These are phyloP conservation scores for Sylvia atricapilla DNA, from an alignment of 2,113 vertebrate genomes.

Conservation along the genomic window DNA sequence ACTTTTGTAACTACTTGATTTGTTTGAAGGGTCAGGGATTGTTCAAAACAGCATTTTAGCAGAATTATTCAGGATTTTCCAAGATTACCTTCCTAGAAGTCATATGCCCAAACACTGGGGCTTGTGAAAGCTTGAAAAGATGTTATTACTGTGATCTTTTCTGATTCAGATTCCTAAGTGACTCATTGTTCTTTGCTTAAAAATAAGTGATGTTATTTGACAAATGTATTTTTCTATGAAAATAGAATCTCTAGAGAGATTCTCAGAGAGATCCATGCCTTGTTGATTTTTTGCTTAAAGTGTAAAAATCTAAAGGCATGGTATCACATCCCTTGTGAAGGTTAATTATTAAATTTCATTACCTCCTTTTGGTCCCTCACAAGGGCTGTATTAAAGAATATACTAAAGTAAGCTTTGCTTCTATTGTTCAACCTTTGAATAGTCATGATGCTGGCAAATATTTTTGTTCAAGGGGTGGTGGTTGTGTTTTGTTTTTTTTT, in stretches of 20 bases:
- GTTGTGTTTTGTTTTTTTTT: no score
- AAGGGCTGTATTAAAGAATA: neutral
- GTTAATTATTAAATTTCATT: neutral
- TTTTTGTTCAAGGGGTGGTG: rapidly evolving
- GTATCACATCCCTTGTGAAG: neutral
- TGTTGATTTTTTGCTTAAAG: neutral
- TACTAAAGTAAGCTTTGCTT: neutral
- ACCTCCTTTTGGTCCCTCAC: neutral
- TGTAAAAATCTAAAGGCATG: neutral
- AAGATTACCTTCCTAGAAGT: neutral
- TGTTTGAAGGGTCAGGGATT: neutral
- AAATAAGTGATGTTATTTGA: neutral
- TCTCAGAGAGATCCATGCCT: neutral
- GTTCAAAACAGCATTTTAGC: neutral
- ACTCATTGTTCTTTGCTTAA: neutral
- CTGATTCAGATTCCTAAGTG: neutral
- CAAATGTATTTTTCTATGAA: neutral
- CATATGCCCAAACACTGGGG: neutral
- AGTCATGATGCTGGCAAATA: neutral
- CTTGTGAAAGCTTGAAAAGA: neutral
- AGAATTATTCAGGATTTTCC: neutral
- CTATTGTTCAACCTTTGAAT: neutral
- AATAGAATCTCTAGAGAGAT: neutral
- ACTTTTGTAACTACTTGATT: neutral
- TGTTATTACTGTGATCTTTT: neutral